Conservation (phyloP, 2,113 vertebrate genomes). For the Galbula dea region DNA sequence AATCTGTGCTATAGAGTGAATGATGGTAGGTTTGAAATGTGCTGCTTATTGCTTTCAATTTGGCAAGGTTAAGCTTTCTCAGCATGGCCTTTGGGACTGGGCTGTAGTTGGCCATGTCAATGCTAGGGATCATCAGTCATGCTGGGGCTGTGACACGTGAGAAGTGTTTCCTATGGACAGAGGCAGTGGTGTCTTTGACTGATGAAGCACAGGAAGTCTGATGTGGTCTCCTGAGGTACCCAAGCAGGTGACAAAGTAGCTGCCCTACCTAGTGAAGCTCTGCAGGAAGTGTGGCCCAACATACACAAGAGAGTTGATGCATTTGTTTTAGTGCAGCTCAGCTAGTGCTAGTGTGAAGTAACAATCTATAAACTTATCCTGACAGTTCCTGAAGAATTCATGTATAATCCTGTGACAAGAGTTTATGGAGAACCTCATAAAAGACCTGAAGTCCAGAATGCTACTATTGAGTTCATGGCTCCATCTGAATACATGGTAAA, state of each 20-base stretch:
- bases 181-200: neutral
- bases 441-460: conserved; percentile 94
- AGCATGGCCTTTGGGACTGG: neutral
- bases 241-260: neutral
- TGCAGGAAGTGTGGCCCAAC: neutral
- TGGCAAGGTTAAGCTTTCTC: neutral
- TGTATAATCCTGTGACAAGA: conserved; percentile 96
- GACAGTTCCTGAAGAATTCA: conserved; percentile 94
- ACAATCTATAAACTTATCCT: neutral
- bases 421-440: conserved; percentile 94
- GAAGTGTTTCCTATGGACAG: neutral
- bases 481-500: conserved; percentile 97
- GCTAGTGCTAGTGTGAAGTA: neutral
- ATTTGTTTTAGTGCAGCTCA: neutral
- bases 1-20: conserved; percentile 96
- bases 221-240: neutral
- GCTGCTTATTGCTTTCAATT: neutral
- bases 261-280: neutral
- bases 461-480: conserved; percentile 97
- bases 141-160: neutral
- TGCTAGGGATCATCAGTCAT: neutral
- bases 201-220: neutral
- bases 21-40: conserved; percentile 79
- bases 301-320: neutral
- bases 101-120: neutral